Percentiles rank a stretch among this genome's conserved stretches.
phyloP scores from a whole-genome alignment of 2,797 vertebrate genomes.

The Takifugu ocellatus region DNA sequence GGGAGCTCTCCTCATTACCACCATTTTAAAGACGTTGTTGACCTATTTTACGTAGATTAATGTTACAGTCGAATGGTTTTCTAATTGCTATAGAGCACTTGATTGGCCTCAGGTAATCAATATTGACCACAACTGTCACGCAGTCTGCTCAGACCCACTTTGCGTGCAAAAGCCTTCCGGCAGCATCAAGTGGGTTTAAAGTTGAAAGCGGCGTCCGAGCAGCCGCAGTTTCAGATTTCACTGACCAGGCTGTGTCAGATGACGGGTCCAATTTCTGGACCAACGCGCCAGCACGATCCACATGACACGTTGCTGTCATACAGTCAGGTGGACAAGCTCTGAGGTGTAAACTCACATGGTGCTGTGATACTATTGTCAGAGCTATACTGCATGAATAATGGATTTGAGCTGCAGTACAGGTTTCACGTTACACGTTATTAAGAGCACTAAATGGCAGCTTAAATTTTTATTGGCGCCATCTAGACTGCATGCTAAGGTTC shows the following conservation, averaged over 20 bases:
- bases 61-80: background rate
- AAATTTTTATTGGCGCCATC: constrained; percentile 3
- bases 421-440: constrained; percentile 38
- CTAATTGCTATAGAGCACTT: background rate
- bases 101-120: background rate
- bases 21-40: no score
- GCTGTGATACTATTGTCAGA: constrained; percentile 22
- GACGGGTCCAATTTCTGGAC: constrained; percentile 57
- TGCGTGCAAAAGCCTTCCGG: constrained; percentile 7
- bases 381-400: constrained; percentile 49
- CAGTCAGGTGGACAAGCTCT: constrained; percentile 8
- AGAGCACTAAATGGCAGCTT: constrained; percentile 20
- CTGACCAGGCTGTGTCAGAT: constrained; percentile 57
- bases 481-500: no score
- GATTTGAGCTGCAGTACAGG: constrained; percentile 25
- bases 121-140: constrained; percentile 6
- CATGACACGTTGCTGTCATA: constrained; percentile 12
- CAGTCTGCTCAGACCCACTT: background rate
- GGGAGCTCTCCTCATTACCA: background rate
- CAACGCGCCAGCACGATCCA: constrained; percentile 30
- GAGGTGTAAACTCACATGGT: constrained; percentile 27
- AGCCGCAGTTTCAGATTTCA: constrained; percentile 64
- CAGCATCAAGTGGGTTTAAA: constrained; percentile 24
- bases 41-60: background rate
- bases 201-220: constrained; percentile 34